These are phyloP conservation scores for Zaprionus capensis DNA, from an alignment of 1,140 invertebrate genomes.

Conservation along the genomic window DNA sequence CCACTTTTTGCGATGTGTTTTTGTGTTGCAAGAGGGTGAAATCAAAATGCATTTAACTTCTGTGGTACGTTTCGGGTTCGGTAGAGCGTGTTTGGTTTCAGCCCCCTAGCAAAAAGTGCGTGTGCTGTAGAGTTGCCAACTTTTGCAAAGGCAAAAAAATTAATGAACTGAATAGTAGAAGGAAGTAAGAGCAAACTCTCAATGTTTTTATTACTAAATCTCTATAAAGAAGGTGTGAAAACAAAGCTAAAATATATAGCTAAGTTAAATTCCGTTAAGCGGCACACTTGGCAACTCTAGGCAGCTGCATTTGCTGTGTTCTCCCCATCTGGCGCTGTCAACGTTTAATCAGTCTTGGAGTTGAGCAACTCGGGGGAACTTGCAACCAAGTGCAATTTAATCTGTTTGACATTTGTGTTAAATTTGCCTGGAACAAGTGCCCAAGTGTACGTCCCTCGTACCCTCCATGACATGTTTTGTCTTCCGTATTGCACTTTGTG, in stretches of 20 bases:
- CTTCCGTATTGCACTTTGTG: constrained; percentile 42
- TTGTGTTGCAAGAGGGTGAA: constrained; percentile 53
- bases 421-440: constrained; percentile 54
- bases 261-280: not conserved
- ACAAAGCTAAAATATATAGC: not conserved
- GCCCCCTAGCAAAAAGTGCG: constrained; percentile 46
- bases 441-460: constrained; percentile 8
- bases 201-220: not conserved
- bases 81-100: constrained; percentile 31
- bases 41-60: constrained; percentile 80
- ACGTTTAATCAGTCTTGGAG: constrained; percentile 4
- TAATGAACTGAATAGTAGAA: too few species aligned
- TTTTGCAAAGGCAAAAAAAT: not conserved
- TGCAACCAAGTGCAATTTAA: constrained; percentile 58
- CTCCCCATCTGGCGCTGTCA: constrained; percentile 1
- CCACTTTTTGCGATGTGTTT: constrained; percentile 21
- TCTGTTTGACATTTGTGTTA: constrained; percentile 47
- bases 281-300: not conserved
- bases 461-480: constrained; percentile 17
- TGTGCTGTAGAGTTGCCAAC: constrained; percentile 13
- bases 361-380: not conserved
- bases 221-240: not conserved
- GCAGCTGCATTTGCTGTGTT: not conserved
- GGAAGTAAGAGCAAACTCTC: too few species aligned
- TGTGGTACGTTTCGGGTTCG: constrained; percentile 58